Evolutionary conservation across 2,113 vertebrate species (phyloP).

Genomic region (Tyrannus savana): DNA sequence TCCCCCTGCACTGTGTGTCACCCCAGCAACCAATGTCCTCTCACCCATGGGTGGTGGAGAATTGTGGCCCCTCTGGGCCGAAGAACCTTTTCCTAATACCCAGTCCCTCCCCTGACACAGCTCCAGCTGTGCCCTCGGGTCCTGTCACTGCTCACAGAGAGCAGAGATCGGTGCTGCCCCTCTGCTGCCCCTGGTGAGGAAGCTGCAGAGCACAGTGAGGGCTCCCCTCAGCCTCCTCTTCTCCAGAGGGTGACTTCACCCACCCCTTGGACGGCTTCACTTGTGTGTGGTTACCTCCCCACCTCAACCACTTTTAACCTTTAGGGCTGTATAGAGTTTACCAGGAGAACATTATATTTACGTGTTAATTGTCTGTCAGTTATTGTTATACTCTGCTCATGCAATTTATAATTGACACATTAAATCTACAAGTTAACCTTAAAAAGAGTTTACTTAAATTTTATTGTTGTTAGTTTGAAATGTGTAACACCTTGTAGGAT

Average conservation of each 20-base stretch:
- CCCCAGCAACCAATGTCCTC: background rate
- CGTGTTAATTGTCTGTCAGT: background rate
- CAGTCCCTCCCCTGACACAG: background rate
- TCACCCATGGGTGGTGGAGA: background rate
- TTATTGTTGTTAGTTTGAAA: background rate
- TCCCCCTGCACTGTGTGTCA: rapidly evolving
- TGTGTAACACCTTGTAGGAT: background rate
- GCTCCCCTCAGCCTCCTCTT: background rate
- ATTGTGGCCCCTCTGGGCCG: background rate
- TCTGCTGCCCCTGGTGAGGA: background rate
- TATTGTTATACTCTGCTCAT: background rate
- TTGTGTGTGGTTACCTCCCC: background rate
- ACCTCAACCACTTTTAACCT: background rate
- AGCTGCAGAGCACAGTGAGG: background rate
- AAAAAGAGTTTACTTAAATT: background rate
- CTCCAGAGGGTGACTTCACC: background rate
- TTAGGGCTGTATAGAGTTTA: background rate
- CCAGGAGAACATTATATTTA: background rate
- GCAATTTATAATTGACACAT: background rate
- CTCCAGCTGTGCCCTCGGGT: rapidly evolving
- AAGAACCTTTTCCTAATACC: background rate
- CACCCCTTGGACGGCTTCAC: background rate
- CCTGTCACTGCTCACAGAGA: background rate
- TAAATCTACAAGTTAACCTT: background rate
- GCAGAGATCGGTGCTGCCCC: background rate